A percentile compares a stretch with the other conserved stretches of the same genome.
phyloP scores from a whole-genome alignment of 2,113 vertebrate genomes.

The Epinephelus moara region DNA sequence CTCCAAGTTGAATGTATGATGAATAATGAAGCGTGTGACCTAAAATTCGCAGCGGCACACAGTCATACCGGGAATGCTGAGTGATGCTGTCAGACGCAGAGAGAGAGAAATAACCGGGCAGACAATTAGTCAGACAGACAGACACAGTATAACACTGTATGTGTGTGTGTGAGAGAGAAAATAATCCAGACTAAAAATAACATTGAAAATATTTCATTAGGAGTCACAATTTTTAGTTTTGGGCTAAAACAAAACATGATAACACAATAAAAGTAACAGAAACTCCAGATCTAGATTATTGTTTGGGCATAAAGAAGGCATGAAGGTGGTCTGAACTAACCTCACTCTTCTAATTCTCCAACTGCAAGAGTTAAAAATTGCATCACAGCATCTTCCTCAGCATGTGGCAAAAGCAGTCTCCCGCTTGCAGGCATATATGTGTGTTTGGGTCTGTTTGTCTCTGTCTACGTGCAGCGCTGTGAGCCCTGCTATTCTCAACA shows the following conservation, averaged over 20 bases:
- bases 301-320: not conserved
- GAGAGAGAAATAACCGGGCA: conserved; percentile 13
- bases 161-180: not conserved
- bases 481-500: conserved; percentile 30
- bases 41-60: conserved; percentile 60
- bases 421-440: not conserved
- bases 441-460: conserved; percentile 11
- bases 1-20: conserved; percentile 59
- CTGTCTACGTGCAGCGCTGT: conserved; percentile 11
- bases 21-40: conserved; percentile 76
- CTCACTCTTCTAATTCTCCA: not conserved
- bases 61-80: conserved; percentile 57
- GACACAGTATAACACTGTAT: not conserved
- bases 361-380: conserved; percentile 16
- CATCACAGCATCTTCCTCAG: conserved; percentile 10
- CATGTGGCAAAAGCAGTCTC: conserved; percentile 9
- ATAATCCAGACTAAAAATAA: conserved; percentile 6
- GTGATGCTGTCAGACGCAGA: conserved; percentile 43
- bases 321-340: not conserved
- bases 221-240: not conserved
- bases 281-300: conserved; percentile 11
- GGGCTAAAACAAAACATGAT: not conserved
- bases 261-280: not conserved
- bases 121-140: conserved; percentile 9
- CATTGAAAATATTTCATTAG: not conserved